Conservation (phyloP, 2,113 vertebrate species). For the Silurus meridionalis region DNA sequence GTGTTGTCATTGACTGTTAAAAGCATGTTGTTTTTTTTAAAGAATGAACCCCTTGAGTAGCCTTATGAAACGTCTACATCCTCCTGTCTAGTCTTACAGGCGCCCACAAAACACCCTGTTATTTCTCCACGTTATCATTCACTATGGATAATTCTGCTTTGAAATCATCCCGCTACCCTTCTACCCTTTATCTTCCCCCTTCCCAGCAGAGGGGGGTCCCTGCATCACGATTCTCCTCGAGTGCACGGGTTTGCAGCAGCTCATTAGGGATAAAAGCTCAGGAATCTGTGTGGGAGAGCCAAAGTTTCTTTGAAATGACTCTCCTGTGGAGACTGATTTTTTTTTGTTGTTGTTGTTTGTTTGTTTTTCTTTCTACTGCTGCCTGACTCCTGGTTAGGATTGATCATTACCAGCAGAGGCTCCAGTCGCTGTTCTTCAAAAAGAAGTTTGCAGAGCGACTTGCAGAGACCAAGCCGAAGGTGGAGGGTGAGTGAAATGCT, state of each 20-base stretch:
- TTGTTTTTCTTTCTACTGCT: not conserved
- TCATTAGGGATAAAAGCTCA: slow-evolving; percentile 49
- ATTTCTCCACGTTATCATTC: slow-evolving; percentile 48
- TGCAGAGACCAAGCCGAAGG: slow-evolving; percentile 95
- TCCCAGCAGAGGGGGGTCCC: not conserved
- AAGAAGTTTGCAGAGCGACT: slow-evolving; percentile 99
- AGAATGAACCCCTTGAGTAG: not conserved
- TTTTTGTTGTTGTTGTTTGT: not conserved
- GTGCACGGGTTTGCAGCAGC: slow-evolving; percentile 3
- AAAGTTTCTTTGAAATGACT: slow-evolving; percentile 51
- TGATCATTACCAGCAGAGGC: slow-evolving; percentile 96
- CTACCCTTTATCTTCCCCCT: slow-evolving; percentile 40
- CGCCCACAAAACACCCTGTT: slow-evolving; percentile 6
- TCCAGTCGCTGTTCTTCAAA: slow-evolving; percentile 96
- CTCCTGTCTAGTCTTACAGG: slow-evolving; percentile 26
- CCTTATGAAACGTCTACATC: slow-evolving; percentile 18
- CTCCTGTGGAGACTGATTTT: slow-evolving; percentile 43
- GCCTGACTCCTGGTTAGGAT: slow-evolving; percentile 76
- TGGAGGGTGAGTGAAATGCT: slow-evolving; percentile 79
- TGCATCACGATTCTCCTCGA: slow-evolving; percentile 14
- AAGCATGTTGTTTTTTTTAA: slow-evolving; percentile 7
- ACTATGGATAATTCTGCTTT: slow-evolving; percentile 20
- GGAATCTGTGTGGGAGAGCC: slow-evolving; percentile 40
- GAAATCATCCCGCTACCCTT: not conserved
- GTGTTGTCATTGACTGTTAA: slow-evolving; percentile 8